Conservation (phyloP, 2,888 invertebrate genomes). For the Volucella inflata region DNA sequence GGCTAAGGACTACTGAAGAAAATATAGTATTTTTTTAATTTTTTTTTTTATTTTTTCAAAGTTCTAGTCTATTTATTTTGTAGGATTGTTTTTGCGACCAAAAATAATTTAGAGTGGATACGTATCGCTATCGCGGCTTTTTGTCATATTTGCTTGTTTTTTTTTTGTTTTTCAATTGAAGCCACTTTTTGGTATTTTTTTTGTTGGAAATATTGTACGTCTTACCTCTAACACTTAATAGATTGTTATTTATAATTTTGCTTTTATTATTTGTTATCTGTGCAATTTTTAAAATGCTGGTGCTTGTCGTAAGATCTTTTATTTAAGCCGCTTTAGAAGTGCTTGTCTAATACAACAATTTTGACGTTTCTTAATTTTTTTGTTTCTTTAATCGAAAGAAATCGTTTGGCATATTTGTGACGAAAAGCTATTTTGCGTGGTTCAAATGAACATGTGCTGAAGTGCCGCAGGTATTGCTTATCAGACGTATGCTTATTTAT, state of each 20-base stretch:
- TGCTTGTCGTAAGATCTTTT: conserved; percentile 21
- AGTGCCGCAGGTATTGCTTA: conserved; percentile 25
- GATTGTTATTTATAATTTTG: conserved; percentile 8
- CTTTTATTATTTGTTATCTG: conserved; percentile 51
- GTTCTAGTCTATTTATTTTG: conserved; percentile 43
- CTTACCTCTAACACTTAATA: conserved; percentile 2
- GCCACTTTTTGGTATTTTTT: conserved; percentile 45
- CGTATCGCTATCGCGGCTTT: conserved; percentile 83
- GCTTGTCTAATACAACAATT: no score
- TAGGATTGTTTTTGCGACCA: conserved; percentile 61
- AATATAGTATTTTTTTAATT: conserved; percentile 47
- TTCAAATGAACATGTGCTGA: conserved; percentile 36
- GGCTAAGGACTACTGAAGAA: conserved; percentile 47
- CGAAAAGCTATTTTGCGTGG: conserved; percentile 29
- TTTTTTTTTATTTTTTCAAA: conserved; percentile 75
- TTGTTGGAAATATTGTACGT: conserved; percentile 56
- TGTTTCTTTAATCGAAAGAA: background rate
- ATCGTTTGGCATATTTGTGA: background rate
- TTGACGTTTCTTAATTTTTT: background rate
- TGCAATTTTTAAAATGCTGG: conserved; percentile 49
- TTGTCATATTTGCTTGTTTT: conserved; percentile 19
- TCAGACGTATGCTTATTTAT: background rate
- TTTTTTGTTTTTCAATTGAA: conserved; percentile 33
- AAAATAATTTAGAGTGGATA: conserved; percentile 76
- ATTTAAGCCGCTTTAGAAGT: conserved; percentile 26